Conservation (phyloP, 53 echinoderm and acorn worm genomes). For the Stichopus horrens region DNA sequence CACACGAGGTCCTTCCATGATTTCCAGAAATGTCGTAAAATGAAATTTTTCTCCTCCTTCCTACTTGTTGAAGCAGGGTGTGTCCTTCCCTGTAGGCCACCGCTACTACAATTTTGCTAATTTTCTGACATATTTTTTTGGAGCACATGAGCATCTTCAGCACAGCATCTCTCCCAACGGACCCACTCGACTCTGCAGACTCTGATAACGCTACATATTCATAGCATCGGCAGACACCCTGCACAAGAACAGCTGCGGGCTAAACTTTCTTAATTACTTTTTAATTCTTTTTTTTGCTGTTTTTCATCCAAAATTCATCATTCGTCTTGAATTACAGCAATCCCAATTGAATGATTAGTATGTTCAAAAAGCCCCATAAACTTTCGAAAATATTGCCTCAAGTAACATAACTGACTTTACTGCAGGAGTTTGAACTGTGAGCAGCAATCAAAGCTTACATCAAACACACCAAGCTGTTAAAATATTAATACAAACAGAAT, state of each 20-base stretch:
- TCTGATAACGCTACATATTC: background rate
- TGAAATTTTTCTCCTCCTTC: background rate
- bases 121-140: background rate
- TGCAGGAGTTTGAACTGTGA: background rate
- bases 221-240: background rate
- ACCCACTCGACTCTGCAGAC: background rate
- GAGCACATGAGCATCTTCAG: background rate
- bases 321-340: background rate
- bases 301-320: background rate
- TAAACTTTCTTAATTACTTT: background rate
- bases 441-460: no score
- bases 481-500: background rate
- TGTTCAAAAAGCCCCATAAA: background rate
- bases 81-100: constrained; percentile 12
- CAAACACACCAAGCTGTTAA: background rate
- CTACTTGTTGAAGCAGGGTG: constrained; percentile 4
- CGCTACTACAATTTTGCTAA: background rate
- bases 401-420: background rate
- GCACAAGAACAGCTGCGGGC: background rate
- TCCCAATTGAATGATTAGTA: constrained; percentile 1
- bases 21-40: background rate
- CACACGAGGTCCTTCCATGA: background rate
- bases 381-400: background rate
- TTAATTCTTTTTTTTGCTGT: background rate
- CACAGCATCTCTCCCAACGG: constrained; percentile 6